Percentiles rank a stretch among this genome's conserved stretches.
phyloP scores from a whole-genome alignment of 2,797 vertebrate species.

The Arrhamphus sclerolepis region DNA sequence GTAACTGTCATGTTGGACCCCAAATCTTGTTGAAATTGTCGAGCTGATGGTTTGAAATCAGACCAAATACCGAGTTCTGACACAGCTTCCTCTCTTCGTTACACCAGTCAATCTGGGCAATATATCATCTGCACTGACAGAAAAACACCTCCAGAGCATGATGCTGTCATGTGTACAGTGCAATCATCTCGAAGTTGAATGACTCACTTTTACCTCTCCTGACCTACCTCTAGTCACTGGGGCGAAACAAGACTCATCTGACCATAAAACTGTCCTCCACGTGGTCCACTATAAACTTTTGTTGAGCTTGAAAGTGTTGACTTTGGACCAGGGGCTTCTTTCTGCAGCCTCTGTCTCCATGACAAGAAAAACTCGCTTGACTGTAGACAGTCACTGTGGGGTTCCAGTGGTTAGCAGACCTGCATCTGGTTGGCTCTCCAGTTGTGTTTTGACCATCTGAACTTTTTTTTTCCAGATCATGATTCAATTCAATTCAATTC shows the following conservation, averaged over 20 bases:
- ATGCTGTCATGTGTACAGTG: constrained; percentile 1
- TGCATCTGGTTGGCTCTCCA: neutral
- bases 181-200: neutral
- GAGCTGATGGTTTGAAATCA: neutral
- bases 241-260: no score
- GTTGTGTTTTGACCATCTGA: neutral
- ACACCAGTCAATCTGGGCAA: neutral
- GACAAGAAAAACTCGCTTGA: neutral
- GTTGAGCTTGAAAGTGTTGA: neutral
- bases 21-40: neutral
- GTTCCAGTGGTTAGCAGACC: neutral
- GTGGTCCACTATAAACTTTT: constrained; percentile 1
- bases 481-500: no score
- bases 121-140: constrained; percentile 4
- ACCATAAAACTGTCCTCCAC: no score
- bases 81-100: neutral
- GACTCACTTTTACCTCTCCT: neutral
- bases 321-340: neutral
- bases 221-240: neutral
- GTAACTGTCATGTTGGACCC: neutral
- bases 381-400: neutral
- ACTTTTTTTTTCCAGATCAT: neutral
- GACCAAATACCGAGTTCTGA: neutral
- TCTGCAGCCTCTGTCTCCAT: neutral
- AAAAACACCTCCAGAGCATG: constrained; percentile 3